phyloP scores from a whole-genome alignment of 2,797 vertebrate species.

The Gouania willdenowi region DNA sequence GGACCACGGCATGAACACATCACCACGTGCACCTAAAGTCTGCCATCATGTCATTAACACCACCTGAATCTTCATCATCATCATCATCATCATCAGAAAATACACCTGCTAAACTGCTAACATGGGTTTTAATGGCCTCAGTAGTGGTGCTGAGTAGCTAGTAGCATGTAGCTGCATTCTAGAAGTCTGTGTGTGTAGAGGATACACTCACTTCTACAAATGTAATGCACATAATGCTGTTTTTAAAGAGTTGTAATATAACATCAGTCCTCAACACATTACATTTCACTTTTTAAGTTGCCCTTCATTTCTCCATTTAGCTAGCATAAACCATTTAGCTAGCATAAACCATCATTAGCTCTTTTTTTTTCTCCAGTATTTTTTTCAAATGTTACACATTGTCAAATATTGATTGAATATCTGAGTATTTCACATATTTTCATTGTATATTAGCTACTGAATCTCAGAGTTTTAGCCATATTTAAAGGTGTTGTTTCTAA shows the following conservation, averaged over 20 bases:
- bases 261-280: conserved; percentile 2
- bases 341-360: no score
- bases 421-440: conserved; percentile 5
- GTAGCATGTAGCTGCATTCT: conserved; percentile 17
- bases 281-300: conserved; percentile 13
- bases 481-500: no score
- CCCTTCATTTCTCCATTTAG: no score
- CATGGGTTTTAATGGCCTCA: conserved; percentile 55
- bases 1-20: conserved; percentile 70
- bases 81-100: conserved; percentile 43
- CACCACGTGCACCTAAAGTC: conserved; percentile 46
- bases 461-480: no score
- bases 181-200: no score
- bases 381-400: no score
- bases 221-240: no score
- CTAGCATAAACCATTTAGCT: no score
- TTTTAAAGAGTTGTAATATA: conserved; percentile 11
- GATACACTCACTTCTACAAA: no score
- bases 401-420: conserved; percentile 10
- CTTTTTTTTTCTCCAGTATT: no score
- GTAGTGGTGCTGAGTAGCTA: conserved; percentile 44
- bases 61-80: conserved; percentile 27
- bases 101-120: conserved; percentile 62
- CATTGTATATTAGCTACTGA: no score
- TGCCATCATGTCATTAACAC: conserved; percentile 59